Evolutionary conservation across 2,888 invertebrate genomes (phyloP).

Genomic region (Drosophila kokeensis): DNA sequence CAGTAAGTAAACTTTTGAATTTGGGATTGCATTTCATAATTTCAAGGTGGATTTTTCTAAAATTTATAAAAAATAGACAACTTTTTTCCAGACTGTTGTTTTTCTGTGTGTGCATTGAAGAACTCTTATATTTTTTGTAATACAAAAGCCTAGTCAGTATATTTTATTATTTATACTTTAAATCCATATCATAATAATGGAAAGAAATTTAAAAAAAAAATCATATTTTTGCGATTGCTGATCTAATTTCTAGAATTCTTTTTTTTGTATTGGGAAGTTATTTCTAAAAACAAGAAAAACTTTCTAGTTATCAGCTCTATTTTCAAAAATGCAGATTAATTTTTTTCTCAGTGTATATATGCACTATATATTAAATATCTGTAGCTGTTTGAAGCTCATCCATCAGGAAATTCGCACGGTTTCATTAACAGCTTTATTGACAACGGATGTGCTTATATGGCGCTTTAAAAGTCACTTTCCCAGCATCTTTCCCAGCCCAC

Average conservation of each 20-base stretch:
- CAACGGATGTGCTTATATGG: slow-evolving; percentile 70
- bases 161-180: too few relatives aligned
- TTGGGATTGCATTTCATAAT: neutral
- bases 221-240: neutral
- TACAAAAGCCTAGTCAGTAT: too few relatives aligned
- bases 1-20: neutral
- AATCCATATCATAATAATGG: too few relatives aligned
- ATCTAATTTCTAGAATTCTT: neutral
- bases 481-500: slow-evolving; percentile 73
- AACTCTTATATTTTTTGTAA: too few relatives aligned
- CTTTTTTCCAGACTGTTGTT: too few relatives aligned
- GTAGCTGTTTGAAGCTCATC: slow-evolving; percentile 40
- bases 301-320: neutral
- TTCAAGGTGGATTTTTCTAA: fast-evolving
- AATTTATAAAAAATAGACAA: too few relatives aligned
- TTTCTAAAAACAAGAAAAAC: neutral
- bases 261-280: fast-evolving
- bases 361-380: neutral
- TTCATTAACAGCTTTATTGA: slow-evolving; percentile 73
- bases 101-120: too few relatives aligned
- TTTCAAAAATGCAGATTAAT: neutral
- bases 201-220: neutral
- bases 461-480: slow-evolving; percentile 78
- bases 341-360: neutral
- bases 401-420: slow-evolving; percentile 73